Percentiles rank a stretch among this genome's conserved stretches.
phyloP scores from a whole-genome alignment of 23 tunicate genomes.

The Oikopleura dioica region DNA sequence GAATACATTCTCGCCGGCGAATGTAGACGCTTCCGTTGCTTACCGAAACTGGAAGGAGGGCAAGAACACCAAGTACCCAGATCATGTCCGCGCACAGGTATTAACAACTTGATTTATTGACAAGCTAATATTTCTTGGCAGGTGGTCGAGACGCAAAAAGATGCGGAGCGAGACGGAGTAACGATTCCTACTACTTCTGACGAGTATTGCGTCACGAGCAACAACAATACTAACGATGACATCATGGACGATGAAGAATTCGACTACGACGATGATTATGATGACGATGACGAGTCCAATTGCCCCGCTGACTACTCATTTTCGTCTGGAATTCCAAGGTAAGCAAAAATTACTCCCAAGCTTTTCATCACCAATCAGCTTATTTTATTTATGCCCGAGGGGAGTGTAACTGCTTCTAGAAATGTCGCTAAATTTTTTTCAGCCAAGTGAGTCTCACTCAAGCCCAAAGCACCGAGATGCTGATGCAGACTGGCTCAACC shows the following conservation, averaged over 20 bases:
- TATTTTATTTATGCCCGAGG: too few relatives aligned
- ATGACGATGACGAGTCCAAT: slow-evolving; percentile 16
- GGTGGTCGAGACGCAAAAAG: slow-evolving; percentile 19
- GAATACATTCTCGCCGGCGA: slow-evolving; percentile 81
- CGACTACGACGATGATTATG: slow-evolving; percentile 20
- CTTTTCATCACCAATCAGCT: too few relatives aligned
- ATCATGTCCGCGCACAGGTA: slow-evolving; percentile 59
- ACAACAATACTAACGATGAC: slow-evolving; percentile 19
- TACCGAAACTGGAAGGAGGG: slow-evolving; percentile 63
- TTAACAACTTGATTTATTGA: neutral
- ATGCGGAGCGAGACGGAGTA: slow-evolving; percentile 76
- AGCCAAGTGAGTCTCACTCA: too few relatives aligned
- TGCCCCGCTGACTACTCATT: neutral
- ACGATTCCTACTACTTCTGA: slow-evolving; percentile 66
- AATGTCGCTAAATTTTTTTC: too few relatives aligned
- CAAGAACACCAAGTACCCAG: slow-evolving; percentile 61
- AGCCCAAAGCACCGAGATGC: too few relatives aligned
- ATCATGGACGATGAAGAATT: slow-evolving; percentile 27
- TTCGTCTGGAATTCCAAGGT: too few relatives aligned
- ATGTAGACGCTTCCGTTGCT: slow-evolving; percentile 95
- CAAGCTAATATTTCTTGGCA: neutral
- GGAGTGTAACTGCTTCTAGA: too few relatives aligned
- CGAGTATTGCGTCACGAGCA: slow-evolving; percentile 49
- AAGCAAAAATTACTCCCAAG: too few relatives aligned
- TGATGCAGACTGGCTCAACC: too few relatives aligned